These are phyloP conservation scores for Chionoecetes opilio DNA, from an alignment of 1,140 invertebrate species.

Conservation along the genomic window DNA sequence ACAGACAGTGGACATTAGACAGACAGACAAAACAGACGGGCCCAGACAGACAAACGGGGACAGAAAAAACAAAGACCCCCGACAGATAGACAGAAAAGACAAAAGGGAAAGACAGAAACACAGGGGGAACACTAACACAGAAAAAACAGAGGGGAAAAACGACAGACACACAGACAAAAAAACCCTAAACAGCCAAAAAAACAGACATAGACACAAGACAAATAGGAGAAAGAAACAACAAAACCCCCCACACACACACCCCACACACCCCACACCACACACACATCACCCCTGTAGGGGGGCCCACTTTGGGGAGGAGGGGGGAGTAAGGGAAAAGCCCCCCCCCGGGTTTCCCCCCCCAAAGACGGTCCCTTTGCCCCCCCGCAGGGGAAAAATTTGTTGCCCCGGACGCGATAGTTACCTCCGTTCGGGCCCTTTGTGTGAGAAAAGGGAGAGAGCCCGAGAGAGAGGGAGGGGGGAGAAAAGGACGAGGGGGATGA, in stretches of 20 bases:
- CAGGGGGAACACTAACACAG: too few relatives aligned
- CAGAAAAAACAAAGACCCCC: too few relatives aligned
- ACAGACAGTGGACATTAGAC: too few relatives aligned
- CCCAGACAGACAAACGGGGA: too few relatives aligned
- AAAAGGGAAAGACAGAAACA: too few relatives aligned
- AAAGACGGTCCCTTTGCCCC: conserved; percentile 84
- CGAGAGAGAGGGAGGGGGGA: not conserved
- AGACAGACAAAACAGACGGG: too few relatives aligned
- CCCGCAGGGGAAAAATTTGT: conserved; percentile 84
- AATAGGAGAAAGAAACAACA: too few relatives aligned
- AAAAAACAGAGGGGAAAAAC: too few relatives aligned
- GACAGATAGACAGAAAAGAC: too few relatives aligned
- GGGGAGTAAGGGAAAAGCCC: conserved; percentile 83
- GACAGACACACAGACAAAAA: too few relatives aligned
- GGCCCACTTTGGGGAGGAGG: conserved; percentile 76
- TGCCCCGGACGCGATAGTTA: conserved; percentile 53
- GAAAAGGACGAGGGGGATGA: not conserved
- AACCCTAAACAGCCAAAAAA: too few relatives aligned
- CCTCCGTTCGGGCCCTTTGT: conserved; percentile 59
- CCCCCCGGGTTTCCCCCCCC: conserved; percentile 84
- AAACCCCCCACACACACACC: not conserved
- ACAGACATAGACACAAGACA: too few relatives aligned
- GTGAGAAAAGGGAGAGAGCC: not conserved
- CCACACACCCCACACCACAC: not conserved
- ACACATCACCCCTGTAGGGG: conserved; percentile 53